phyloP scores from a whole-genome alignment of 2,113 vertebrate species.

The Serilophus lunatus region DNA sequence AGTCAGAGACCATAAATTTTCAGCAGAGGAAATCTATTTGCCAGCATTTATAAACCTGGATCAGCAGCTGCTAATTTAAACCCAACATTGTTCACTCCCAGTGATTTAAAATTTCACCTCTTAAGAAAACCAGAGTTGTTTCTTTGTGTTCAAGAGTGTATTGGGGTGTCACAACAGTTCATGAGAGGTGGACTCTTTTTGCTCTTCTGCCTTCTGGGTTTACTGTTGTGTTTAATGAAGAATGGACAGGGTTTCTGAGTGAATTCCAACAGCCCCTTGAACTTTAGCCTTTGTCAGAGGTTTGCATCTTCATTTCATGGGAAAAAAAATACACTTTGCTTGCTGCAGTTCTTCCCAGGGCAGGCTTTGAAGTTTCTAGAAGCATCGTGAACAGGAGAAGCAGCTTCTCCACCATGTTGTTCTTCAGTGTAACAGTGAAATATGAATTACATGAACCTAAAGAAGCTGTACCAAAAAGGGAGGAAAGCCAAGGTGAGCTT shows the following conservation, averaged over 20 bases:
- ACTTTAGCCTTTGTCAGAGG: not conserved
- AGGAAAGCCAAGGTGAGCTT: not conserved
- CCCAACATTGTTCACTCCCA: not conserved
- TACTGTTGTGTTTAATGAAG: not conserved
- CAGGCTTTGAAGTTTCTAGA: not conserved
- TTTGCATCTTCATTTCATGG: not conserved
- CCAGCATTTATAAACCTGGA: not conserved
- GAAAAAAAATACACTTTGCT: not conserved
- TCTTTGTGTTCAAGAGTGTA: not conserved
- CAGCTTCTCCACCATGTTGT: not conserved
- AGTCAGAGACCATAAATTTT: accelerated
- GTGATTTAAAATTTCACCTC: not conserved
- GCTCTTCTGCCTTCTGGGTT: not conserved
- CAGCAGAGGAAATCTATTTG: not conserved
- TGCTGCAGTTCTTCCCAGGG: not conserved
- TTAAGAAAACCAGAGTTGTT: not conserved
- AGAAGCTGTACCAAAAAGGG: not conserved
- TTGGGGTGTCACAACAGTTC: not conserved
- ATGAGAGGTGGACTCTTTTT: not conserved
- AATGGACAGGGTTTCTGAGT: not conserved
- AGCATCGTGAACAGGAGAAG: not conserved
- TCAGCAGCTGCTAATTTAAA: not conserved
- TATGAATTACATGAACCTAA: not conserved
- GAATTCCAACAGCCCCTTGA: not conserved
- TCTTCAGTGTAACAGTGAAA: not conserved